phyloP scores from a whole-genome alignment of 92 coral and sea anemone genomes.

The Pocillopora grandis region DNA sequence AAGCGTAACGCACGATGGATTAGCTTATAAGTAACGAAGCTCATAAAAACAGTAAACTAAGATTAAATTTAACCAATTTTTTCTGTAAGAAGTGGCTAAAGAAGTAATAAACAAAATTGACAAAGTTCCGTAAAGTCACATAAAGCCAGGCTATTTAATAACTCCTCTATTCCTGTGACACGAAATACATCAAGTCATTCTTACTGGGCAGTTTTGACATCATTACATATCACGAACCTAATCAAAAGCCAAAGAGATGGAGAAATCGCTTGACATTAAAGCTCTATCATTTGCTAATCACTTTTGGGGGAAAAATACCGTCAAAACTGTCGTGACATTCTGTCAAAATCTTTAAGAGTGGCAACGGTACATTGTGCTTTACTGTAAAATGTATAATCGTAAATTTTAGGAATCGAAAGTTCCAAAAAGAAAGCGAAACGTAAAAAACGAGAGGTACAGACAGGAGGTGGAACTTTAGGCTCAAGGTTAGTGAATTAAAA shows the following conservation, averaged over 20 bases:
- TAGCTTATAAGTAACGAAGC: too few species aligned
- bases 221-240: neutral
- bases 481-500: slow-evolving; percentile 64
- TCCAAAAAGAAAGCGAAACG: slow-evolving; percentile 76
- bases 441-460: slow-evolving; percentile 64
- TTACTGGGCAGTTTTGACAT: slow-evolving; percentile 1
- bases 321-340: neutral
- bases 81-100: too few species aligned
- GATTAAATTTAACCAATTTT: too few species aligned
- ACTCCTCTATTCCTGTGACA: too few species aligned
- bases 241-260: neutral
- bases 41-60: too few species aligned
- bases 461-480: slow-evolving; percentile 48
- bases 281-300: neutral
- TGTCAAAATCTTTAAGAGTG: neutral
- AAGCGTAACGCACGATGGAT: too few species aligned
- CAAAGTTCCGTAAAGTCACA: too few species aligned
- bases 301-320: neutral
- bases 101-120: too few species aligned
- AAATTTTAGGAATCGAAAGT: slow-evolving; percentile 62
- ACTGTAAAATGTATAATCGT: slow-evolving; percentile 18
- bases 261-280: neutral
- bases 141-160: too few species aligned
- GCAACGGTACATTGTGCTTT: neutral
- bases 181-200: neutral